A percentile compares a stretch with the other conserved stretches of the same genome.
phyloP scores from a whole-genome alignment of 1,140 invertebrate genomes.

The Scylla paramamosain region DNA sequence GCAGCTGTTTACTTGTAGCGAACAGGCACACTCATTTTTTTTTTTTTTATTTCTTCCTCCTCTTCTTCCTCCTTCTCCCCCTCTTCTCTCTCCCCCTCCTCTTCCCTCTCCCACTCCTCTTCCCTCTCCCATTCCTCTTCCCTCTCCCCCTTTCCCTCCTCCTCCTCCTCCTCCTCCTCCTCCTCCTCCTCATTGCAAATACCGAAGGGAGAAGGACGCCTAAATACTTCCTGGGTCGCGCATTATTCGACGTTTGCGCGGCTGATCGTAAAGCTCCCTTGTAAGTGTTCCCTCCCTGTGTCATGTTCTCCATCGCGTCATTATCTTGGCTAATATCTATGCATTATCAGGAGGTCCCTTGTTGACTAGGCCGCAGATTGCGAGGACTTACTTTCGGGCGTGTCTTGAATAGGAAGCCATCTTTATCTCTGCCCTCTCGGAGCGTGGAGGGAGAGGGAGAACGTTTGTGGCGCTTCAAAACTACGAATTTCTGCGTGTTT shows the following conservation, averaged over 20 bases:
- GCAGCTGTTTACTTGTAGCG: no score
- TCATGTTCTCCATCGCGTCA: background rate
- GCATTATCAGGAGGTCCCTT: background rate
- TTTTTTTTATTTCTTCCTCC: no score
- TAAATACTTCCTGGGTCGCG: background rate
- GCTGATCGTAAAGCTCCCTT: background rate
- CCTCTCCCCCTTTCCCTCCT: no score
- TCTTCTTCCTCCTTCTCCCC: background rate
- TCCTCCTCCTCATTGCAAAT: background rate
- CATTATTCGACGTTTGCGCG: background rate
- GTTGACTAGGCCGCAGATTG: background rate
- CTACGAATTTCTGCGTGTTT: background rate
- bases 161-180: background rate
- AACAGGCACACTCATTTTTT: no score
- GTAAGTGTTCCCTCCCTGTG: background rate
- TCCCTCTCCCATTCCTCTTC: no score
- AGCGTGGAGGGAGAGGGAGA: background rate
- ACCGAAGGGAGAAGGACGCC: no score
- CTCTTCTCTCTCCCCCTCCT: no score
- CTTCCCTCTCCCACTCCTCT: no score
- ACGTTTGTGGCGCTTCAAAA: background rate
- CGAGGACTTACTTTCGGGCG: background rate
- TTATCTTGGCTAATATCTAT: background rate
- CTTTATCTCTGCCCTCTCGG: background rate
- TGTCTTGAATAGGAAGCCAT: conserved; percentile 20